Base-by-base conservation (phyloP, 1,140 invertebrate species). In the Macrotrachela quadricornifera region DNA sequence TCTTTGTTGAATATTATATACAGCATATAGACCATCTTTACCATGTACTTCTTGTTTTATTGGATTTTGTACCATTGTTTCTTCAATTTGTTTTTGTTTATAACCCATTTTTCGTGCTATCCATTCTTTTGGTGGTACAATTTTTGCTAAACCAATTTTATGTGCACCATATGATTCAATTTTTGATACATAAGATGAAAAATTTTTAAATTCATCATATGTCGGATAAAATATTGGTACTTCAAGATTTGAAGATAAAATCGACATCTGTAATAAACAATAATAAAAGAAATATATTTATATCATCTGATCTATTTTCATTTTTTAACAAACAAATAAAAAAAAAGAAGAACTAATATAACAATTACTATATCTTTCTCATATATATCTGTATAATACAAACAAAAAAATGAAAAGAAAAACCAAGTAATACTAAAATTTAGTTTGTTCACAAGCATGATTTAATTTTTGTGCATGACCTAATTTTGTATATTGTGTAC, bases 121-220 rank as follows among this genome's bases (percentile, higher is more conserved):
- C 86, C 88, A 96, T 68, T 94, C 87, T 6, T 77, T 73, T 1
- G 91, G 91, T 18, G 90, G 90, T 59, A 95, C 87, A 61, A 83
- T 85, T 75, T 95, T 95, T 0, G 83, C 85, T 10, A 95, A 63
- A 0, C 88, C 91, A 57, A 85, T 86, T 66, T 83, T 83, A 62
- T 95, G 83, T 6, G 88, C 90, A 8, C 85, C 87, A 63, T 80
- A 75, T 1, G 79, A 81, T 64, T 95, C 90, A 75, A 96, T 94
- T 60, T 86, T 81, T 21, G 80, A 76, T 4, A 95, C 75, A 65
- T 86, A 95, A 59, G 79, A 80, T 0, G 79, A 74, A 65, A 96
- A 95, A 71, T 96, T 78, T 65, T 85, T 83, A 59, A 96, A 95
- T 63, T 96, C 86, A 16, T 92, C 87, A 73, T 80, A 83, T 2